Percentiles rank a stretch among this genome's conserved stretches.
These are phyloP conservation scores for Trematomus bernacchii DNA, from an alignment of 2,797 vertebrate genomes.

Conservation along the genomic window DNA sequence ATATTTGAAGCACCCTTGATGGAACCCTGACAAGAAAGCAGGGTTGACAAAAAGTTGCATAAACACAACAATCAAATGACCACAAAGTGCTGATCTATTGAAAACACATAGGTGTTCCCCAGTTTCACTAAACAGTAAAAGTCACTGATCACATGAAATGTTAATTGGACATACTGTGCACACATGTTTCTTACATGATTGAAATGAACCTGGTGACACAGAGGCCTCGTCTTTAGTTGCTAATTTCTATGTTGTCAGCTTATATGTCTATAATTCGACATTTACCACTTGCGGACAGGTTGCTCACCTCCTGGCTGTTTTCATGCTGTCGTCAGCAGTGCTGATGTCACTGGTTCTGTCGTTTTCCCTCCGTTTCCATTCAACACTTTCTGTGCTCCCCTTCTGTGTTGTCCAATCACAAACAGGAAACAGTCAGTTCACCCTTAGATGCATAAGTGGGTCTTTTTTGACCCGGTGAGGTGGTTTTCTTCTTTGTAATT, in stretches of 20 bases:
- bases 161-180: too few species aligned
- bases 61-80: background rate
- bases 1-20: too few species aligned
- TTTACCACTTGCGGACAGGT: background rate
- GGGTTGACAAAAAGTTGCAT: background rate
- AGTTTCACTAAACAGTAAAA: background rate
- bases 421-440: conserved; percentile 18
- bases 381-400: conserved; percentile 66
- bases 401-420: conserved; percentile 59
- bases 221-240: background rate
- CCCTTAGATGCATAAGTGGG: too few species aligned
- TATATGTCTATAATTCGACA: background rate
- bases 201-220: background rate
- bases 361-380: conserved; percentile 71
- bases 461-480: too few species aligned
- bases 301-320: conserved; percentile 78
- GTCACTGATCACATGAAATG: background rate
- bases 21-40: background rate
- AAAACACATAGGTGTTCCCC: too few species aligned
- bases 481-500: too few species aligned
- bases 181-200: background rate
- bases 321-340: conserved; percentile 78
- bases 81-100: too few species aligned
- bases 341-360: conserved; percentile 80
- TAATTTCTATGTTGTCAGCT: too few species aligned